Conservation (phyloP, 2,113 vertebrate species). For the Apteryx mantelli region DNA sequence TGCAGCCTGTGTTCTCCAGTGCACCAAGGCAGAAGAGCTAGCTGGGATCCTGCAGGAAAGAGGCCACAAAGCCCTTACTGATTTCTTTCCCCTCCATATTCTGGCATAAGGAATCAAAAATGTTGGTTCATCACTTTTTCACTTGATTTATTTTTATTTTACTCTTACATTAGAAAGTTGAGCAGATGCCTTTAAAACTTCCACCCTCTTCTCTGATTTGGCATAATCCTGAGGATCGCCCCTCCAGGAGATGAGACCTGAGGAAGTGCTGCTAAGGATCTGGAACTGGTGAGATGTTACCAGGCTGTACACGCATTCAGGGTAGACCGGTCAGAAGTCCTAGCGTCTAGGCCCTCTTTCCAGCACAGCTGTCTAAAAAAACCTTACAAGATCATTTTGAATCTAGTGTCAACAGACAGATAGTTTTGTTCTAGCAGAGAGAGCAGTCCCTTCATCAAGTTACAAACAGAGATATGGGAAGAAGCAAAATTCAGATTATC, state of each 20-base stretch:
- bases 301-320: neutral
- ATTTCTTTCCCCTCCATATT: neutral
- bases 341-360: neutral
- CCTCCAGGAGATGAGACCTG: neutral
- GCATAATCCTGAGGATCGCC: neutral
- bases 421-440: neutral
- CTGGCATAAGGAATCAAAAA: neutral
- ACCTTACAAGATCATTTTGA: neutral
- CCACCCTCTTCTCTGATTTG: neutral
- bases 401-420: neutral
- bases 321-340: neutral
- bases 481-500: neutral
- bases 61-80: fast-evolving
- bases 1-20: neutral
- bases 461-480: neutral
- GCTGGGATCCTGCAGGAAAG: neutral
- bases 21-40: neutral
- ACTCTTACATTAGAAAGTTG: neutral
- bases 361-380: neutral
- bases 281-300: fast-evolving
- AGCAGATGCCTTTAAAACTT: neutral
- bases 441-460: neutral
- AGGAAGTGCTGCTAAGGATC: neutral
- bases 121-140: neutral
- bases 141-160: neutral